Conservation (phyloP, 2,888 invertebrate genomes). For the Callinectes sapidus region DNA sequence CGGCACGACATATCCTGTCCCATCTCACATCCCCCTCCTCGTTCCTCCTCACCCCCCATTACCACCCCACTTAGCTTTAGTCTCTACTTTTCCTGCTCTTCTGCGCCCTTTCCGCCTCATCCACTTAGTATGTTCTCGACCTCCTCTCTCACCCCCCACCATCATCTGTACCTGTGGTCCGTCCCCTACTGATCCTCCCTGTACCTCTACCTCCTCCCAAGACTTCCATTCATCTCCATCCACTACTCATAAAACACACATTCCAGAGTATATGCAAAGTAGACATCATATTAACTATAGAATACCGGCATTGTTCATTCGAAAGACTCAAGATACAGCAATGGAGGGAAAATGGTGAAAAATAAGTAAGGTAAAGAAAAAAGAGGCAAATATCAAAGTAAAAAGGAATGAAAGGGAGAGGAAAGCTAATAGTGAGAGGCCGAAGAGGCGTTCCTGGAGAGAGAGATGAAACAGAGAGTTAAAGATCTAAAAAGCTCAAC, state of each 20-base stretch:
- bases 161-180: neutral
- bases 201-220: neutral
- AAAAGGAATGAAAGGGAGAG: neutral
- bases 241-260: neutral
- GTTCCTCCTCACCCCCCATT: neutral
- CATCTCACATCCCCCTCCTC: neutral
- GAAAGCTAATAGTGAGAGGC: neutral
- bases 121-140: neutral
- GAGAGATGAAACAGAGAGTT: neutral
- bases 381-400: neutral
- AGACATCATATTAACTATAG: neutral
- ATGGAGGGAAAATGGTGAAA: neutral
- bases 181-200: neutral
- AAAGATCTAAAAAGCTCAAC: neutral
- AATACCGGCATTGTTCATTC: neutral
- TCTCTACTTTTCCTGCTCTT: neutral
- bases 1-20: slow-evolving; percentile 17
- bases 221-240: neutral
- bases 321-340: neutral
- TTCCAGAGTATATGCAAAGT: neutral
- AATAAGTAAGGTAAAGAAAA: neutral
- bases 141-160: neutral
- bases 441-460: neutral
- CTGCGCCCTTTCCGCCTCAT: slow-evolving; percentile 3
- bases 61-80: neutral